Percentiles rank a stretch among this genome's conserved stretches.
These are phyloP conservation scores for Eupithecia subfuscata DNA, from an alignment of 2,888 invertebrate species.

Conservation along the genomic window DNA sequence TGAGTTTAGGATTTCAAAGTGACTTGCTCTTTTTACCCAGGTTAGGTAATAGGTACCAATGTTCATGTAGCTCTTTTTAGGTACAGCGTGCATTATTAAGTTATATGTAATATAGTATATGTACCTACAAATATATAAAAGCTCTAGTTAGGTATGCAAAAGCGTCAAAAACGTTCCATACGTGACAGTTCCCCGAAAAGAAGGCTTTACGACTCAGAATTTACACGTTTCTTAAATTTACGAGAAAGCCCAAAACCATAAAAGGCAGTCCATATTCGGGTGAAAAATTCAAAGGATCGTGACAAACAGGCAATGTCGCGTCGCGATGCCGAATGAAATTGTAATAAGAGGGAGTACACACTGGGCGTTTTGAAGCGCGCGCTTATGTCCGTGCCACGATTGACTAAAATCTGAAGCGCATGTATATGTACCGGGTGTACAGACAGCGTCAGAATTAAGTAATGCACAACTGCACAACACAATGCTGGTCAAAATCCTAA, in stretches of 20 bases:
- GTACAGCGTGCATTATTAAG: background rate
- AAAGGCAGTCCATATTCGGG: slow-evolving; percentile 38
- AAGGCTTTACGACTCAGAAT: slow-evolving; percentile 19
- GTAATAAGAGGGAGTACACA: slow-evolving; percentile 43
- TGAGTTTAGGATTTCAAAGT: no score
- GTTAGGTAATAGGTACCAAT: background rate
- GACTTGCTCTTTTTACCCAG: no score
- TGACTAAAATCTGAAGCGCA: no score
- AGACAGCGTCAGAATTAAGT: no score
- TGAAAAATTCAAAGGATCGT: slow-evolving; percentile 41
- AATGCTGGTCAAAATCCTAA: no score
- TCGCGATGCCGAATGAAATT: slow-evolving; percentile 51
- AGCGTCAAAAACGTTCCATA: slow-evolving; percentile 8
- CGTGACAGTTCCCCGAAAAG: background rate
- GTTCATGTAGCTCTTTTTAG: background rate
- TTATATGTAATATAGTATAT: background rate
- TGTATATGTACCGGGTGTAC: background rate
- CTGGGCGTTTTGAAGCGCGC: background rate
- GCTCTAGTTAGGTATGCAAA: background rate
- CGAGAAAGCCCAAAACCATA: slow-evolving; percentile 39
- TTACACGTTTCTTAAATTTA: slow-evolving; percentile 35
- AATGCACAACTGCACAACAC: no score
- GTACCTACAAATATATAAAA: background rate
- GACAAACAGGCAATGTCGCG: slow-evolving; percentile 32
- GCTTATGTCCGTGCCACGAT: background rate